phyloP scores from a whole-genome alignment of 2,888 invertebrate species.

The Lithosia quadra region DNA sequence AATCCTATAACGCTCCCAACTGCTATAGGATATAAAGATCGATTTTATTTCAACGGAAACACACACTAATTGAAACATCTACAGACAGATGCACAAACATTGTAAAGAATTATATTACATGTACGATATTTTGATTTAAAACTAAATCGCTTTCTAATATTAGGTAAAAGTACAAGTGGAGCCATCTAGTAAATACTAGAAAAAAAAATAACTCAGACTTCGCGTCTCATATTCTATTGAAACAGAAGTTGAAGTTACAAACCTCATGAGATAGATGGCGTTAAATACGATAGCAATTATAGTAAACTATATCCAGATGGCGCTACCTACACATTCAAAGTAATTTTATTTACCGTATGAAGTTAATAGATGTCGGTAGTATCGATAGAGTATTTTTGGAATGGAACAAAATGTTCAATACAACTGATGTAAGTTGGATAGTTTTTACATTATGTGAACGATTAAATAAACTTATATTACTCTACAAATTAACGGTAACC shows the following conservation, averaged over 20 bases:
- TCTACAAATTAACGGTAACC: neutral
- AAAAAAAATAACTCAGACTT: neutral
- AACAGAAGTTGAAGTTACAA: neutral
- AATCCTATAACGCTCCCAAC: constrained; percentile 39
- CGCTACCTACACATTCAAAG: constrained; percentile 6
- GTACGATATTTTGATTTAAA: neutral
- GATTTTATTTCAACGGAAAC: constrained; percentile 32
- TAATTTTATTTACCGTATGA: neutral
- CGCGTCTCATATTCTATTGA: no score
- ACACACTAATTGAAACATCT: constrained; percentile 19
- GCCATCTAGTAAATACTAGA: constrained; percentile 28
- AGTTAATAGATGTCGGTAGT: constrained; percentile 35
- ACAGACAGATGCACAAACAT: neutral
- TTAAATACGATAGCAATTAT: neutral
- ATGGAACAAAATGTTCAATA: neutral
- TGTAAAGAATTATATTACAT: neutral
- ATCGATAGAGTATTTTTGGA: constrained; percentile 3
- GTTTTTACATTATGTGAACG: neutral
- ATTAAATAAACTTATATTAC: neutral
- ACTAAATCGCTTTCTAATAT: neutral
- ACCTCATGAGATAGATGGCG: constrained; percentile 31
- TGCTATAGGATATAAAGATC: constrained; percentile 36
- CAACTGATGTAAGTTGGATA: neutral
- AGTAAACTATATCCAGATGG: constrained; percentile 23
- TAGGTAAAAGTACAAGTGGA: neutral